These are phyloP conservation scores for Diacarnus erythraeanus DNA, from an alignment of 37 sponge, comb jelly and placozoan genomes.

Conservation along the genomic window DNA sequence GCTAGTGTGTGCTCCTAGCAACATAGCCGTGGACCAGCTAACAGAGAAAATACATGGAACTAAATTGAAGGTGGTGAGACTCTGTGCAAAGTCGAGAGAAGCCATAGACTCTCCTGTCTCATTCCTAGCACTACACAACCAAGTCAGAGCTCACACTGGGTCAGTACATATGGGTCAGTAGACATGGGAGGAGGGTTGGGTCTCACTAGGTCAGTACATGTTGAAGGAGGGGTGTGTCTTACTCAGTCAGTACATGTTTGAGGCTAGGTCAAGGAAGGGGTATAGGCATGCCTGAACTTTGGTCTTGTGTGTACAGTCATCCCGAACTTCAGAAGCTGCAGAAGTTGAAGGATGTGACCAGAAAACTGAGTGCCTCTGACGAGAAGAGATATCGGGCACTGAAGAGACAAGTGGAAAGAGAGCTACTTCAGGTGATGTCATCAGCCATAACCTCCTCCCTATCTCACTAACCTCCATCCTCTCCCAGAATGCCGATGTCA, in stretches of 20 bases:
- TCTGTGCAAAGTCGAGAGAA: conserved; percentile 97
- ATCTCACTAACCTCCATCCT: not conserved
- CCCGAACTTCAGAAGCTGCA: conserved; percentile 93
- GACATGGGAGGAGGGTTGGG: not conserved
- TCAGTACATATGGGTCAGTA: conserved; percentile 12
- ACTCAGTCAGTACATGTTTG: no score
- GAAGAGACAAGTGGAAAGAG: conserved; percentile 86
- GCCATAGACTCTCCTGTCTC: conserved; percentile 95
- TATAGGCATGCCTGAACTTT: no score
- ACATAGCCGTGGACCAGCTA: conserved; percentile 98
- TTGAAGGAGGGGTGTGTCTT: no score
- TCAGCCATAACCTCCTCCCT: not conserved
- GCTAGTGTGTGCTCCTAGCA: conserved; percentile 98
- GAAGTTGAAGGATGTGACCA: conserved; percentile 87
- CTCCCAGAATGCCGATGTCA: conserved; percentile 92
- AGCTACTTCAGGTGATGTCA: conserved; percentile 77
- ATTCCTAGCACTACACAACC: conserved; percentile 94
- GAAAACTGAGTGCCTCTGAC: conserved; percentile 89
- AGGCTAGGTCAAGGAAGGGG: no score
- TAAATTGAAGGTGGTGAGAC: conserved; percentile 81
- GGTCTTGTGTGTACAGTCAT: no score
- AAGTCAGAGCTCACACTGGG: conserved; percentile 68
- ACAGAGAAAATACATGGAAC: conserved; percentile 97
- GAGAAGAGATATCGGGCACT: conserved; percentile 87
- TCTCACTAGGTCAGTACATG: no score